Base-by-base conservation (phyloP, 2,113 vertebrate genomes). In the Neogobius melanostomus region DNA sequence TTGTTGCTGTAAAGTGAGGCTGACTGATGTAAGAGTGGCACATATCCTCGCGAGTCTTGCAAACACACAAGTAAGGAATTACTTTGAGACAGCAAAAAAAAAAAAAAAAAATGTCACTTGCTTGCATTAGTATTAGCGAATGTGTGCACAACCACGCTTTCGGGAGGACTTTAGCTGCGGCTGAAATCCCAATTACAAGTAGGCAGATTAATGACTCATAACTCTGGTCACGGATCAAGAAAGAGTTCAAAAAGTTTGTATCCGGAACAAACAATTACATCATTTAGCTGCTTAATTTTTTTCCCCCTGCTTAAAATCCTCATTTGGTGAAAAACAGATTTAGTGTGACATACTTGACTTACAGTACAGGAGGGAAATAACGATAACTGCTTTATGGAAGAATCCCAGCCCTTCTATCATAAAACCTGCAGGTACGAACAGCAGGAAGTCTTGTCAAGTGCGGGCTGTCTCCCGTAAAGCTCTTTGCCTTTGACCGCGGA, bases 391-490 rank as follows among this genome's bases (percentile, higher is more conserved):
- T 36, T 36, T 36, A 36, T 4, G 28, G 28, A 36, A 36, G 28
- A 36, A 5, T 36, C 28, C 4, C 28, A 4, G 28, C 28, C 28
- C 28, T 21, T 11, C 36, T n/a, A 51, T 14, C 6, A 59, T 7
- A 44, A 21, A 45, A 53, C 11, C 12, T 11, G 10, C 14, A 64
- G 61, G 15, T 11, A 11, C 28, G 17, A 60, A 42, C 17, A 69
- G 54, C 6, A 1, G 15, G 44, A 36, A 46, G 1, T 62, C 47
- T 21, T 11, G 45, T 6, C 42, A 14, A 52, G 36, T 15, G 57
- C 64, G 12, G 17, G 65, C 57, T 67, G 42, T 68, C 63, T 74
- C 64, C 50, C 73, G 61, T 75, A 49, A 69, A 69, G 64, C 36
- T 10, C 28, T 57, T 63, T 68, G 16, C 61, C 73, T 74, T 70